A percentile compares a stretch with the other conserved stretches of the same genome.
These are phyloP conservation scores for Perccottus glenii DNA, from an alignment of 2,113 vertebrate species.

Conservation along the genomic window DNA sequence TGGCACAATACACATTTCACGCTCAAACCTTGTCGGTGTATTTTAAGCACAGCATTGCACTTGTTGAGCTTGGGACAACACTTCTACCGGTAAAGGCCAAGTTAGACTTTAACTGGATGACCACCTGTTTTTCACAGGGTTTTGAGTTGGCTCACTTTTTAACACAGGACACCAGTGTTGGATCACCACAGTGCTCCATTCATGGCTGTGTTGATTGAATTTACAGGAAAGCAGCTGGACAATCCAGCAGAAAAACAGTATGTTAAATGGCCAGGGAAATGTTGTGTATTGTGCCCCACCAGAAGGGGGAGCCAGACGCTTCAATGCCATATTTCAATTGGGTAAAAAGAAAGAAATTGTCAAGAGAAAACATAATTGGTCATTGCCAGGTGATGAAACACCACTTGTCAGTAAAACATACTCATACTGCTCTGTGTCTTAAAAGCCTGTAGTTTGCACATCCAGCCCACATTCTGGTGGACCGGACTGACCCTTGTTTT, in stretches of 20 bases:
- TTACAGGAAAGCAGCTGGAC: slow-evolving; percentile 65
- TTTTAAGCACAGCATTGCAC: slow-evolving; percentile 54
- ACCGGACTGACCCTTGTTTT: slow-evolving; percentile 51
- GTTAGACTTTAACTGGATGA: slow-evolving; percentile 21
- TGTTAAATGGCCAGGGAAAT: slow-evolving; percentile 31
- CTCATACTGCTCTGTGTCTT: slow-evolving; percentile 46
- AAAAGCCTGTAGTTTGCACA: slow-evolving; percentile 59
- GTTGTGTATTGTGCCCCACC: slow-evolving; percentile 27
- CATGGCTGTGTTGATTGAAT: slow-evolving; percentile 64
- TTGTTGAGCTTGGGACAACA: slow-evolving; percentile 45
- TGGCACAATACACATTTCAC: slow-evolving; percentile 33
- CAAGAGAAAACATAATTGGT: slow-evolving; percentile 39
- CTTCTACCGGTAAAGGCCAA: slow-evolving; percentile 10
- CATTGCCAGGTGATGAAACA: slow-evolving; percentile 65
- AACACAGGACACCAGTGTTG: slow-evolving; percentile 64
- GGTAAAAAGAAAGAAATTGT: slow-evolving; percentile 10
- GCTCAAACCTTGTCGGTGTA: slow-evolving; percentile 23
- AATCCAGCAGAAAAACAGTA: slow-evolving; percentile 51
- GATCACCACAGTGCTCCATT: slow-evolving; percentile 65
- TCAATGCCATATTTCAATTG: slow-evolving; percentile 42
- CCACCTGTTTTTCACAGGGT: slow-evolving; percentile 63
- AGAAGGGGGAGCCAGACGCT: slow-evolving; percentile 60
- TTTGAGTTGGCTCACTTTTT: slow-evolving; percentile 43
- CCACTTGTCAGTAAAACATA: slow-evolving; percentile 58
- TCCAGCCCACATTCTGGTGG: slow-evolving; percentile 47